Evolutionary conservation across 35 echinoderm and acorn worm genomes (phyloP).

Genomic region (Diadema setosum): DNA sequence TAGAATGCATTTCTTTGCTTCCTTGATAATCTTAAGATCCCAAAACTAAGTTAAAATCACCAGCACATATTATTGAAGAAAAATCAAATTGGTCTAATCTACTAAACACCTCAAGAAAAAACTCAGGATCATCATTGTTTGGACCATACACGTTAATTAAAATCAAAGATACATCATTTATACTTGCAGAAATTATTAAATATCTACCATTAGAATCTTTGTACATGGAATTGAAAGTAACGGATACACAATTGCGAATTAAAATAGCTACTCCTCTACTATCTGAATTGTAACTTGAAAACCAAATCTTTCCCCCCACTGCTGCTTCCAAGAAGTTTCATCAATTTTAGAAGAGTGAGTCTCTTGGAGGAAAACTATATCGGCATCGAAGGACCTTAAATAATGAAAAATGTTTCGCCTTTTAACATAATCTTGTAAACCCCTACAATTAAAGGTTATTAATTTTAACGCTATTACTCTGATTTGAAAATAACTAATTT

Average conservation of each 20-base stretch:
- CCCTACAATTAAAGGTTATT: not conserved
- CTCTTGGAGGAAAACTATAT: not conserved
- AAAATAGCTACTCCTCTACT: too few relatives aligned
- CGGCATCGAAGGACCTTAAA: not conserved
- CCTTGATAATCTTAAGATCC: not conserved
- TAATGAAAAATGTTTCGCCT: not conserved
- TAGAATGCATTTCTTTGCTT: not conserved
- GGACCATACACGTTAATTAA: not conserved
- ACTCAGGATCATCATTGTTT: not conserved
- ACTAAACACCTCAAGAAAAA: not conserved
- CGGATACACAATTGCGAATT: not conserved
- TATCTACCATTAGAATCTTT: not conserved
- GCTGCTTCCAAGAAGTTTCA: not conserved
- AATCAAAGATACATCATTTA: not conserved
- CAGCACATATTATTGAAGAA: not conserved
- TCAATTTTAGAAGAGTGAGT: not conserved
- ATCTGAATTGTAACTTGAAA: too few relatives aligned
- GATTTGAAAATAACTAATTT: not conserved
- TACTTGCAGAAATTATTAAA: not conserved
- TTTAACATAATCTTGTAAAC: not conserved
- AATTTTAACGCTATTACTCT: not conserved
- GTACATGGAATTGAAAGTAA: too few relatives aligned
- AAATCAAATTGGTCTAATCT: not conserved
- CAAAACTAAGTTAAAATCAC: not conserved
- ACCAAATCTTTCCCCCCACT: too few relatives aligned